A percentile compares a stretch with the other conserved stretches of the same genome.
Conservation (phyloP, 2,113 vertebrate species). For the Triplophysa dalaica region DNA sequence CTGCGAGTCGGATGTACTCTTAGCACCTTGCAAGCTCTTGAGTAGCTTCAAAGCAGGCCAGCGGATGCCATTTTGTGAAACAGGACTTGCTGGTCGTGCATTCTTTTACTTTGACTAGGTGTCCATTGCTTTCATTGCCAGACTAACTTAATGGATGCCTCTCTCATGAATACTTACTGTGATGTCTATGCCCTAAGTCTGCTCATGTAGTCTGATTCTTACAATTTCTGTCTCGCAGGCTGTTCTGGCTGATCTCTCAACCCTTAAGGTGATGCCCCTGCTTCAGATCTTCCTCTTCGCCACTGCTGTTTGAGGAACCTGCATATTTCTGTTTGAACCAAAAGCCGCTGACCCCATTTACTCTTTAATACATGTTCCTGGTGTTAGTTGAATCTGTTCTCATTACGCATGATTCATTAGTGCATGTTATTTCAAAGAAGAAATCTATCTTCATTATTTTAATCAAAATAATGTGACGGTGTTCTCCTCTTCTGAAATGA, state of each 20-base stretch:
- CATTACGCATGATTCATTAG: too few relatives aligned
- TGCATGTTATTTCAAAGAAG: too few relatives aligned
- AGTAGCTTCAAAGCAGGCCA: background rate
- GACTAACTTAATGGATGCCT: background rate
- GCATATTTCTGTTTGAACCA: background rate
- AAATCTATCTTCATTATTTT: too few relatives aligned
- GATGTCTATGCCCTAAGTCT: background rate
- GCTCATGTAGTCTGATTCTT: background rate
- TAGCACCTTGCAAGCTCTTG: background rate
- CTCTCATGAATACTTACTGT: background rate
- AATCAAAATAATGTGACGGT: too few relatives aligned
- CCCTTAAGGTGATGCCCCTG: slow-evolving; percentile 97
- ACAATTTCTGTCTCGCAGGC: slow-evolving; percentile 77
- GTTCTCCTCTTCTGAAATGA: too few relatives aligned
- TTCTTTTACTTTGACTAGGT: background rate
- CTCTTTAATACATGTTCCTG: too few relatives aligned
- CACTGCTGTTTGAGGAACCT: slow-evolving; percentile 79
- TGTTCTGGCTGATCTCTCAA: slow-evolving; percentile 97
- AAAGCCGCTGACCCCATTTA: too few relatives aligned
- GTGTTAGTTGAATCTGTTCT: too few relatives aligned
- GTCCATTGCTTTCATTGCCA: background rate
- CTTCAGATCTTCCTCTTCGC: slow-evolving; percentile 97
- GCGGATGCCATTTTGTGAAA: slow-evolving; percentile 1
- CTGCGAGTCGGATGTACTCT: slow-evolving; percentile 13
- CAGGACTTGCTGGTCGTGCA: background rate